A percentile compares a stretch with the other conserved stretches of the same genome.
phyloP scores from a whole-genome alignment of 2,113 vertebrate genomes.

The Manacus vitellinus region DNA sequence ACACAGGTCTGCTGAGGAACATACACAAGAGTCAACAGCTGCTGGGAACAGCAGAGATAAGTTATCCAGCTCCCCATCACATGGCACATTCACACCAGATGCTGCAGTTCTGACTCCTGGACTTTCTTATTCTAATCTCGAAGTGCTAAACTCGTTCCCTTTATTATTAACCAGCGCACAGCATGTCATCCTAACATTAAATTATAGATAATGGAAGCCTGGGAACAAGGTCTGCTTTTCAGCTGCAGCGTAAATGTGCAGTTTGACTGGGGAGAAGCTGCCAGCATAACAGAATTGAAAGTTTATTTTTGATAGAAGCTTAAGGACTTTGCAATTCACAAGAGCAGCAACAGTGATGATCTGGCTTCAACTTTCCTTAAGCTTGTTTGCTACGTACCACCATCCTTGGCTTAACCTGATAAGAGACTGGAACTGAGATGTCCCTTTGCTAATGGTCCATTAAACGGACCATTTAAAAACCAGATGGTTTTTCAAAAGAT shows the following conservation, averaged over 20 bases:
- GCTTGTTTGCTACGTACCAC: neutral
- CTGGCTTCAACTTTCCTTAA: neutral
- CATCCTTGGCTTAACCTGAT: neutral
- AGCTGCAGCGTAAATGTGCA: neutral
- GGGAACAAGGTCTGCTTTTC: neutral
- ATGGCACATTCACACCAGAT: neutral
- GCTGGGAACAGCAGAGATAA: neutral
- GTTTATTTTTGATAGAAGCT: neutral
- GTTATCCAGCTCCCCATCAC: neutral
- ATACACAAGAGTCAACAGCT: neutral
- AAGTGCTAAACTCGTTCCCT: rapidly evolving
- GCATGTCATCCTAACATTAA: neutral
- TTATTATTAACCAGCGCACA: neutral
- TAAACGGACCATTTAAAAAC: too few relatives aligned
- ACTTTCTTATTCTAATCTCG: neutral
- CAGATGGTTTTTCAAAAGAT: neutral
- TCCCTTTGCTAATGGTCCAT: neutral
- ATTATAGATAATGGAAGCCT: neutral
- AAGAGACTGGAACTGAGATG: neutral
- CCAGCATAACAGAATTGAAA: neutral
- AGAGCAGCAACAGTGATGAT: neutral
- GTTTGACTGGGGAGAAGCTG: neutral
- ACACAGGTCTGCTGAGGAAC: neutral
- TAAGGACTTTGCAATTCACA: neutral
- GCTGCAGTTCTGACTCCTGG: neutral